These are phyloP conservation scores for Poeciliopsis presidionis DNA, from an alignment of 2,797 vertebrate genomes.

Conservation along the genomic window DNA sequence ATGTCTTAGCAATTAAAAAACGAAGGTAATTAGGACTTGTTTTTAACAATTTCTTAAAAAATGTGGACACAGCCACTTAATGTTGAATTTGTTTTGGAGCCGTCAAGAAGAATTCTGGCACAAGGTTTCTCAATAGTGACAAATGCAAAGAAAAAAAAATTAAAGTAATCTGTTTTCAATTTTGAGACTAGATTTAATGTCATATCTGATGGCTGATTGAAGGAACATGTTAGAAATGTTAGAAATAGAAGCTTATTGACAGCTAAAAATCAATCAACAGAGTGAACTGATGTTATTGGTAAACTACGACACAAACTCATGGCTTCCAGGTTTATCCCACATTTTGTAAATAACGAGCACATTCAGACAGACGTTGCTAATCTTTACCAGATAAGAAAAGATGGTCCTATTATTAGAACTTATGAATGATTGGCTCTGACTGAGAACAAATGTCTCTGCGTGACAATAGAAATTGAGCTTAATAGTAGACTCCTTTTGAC, in stretches of 20 bases:
- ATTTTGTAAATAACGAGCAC: not conserved
- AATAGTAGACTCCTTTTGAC: conserved; percentile 60
- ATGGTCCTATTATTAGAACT: conserved; percentile 38
- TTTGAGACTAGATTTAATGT: not conserved
- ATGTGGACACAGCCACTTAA: not conserved
- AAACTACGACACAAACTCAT: not conserved
- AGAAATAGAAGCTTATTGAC: not conserved
- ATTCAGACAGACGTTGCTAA: not conserved
- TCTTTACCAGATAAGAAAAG: conserved; percentile 36
- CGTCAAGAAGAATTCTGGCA: not conserved
- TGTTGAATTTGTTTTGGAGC: not conserved
- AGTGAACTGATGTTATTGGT: not conserved
- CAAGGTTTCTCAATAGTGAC: not conserved
- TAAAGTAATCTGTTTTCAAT: not conserved
- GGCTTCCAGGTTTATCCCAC: not conserved
- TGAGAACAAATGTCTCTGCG: conserved; percentile 34
- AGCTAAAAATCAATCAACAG: not conserved
- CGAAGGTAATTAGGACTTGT: not conserved
- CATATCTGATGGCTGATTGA: not conserved
- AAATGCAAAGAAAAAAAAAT: not conserved
- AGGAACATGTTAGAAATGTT: not conserved
- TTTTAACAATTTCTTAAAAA: not conserved
- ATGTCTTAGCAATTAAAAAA: not conserved
- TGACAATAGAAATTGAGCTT: conserved; percentile 50
- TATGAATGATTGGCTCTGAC: conserved; percentile 30